Evolutionary conservation across 2,113 vertebrate species (phyloP).

Genomic region (Labrus mixtus): DNA sequence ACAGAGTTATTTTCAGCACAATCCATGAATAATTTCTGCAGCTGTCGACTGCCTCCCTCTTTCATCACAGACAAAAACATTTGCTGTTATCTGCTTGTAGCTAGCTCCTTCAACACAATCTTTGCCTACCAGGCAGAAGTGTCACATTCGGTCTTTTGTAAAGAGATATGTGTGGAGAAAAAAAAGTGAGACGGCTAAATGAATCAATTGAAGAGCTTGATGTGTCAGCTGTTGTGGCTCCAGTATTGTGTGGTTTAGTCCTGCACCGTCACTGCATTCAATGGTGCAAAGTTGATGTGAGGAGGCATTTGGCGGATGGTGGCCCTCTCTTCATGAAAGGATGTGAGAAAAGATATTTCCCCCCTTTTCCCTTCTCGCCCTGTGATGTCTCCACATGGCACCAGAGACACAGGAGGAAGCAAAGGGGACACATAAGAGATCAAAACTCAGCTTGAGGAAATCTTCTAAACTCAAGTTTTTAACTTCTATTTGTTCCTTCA

Average conservation of each 20-base stretch:
- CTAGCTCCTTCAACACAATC: neutral
- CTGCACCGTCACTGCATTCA: conserved; percentile 35
- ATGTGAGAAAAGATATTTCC: conserved; percentile 72
- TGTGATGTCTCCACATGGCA: conserved; percentile 81
- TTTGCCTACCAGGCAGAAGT: neutral
- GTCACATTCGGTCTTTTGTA: neutral
- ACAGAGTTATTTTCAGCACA: conserved; percentile 59
- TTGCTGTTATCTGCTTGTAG: conserved; percentile 23
- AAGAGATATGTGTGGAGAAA: conserved; percentile 3
- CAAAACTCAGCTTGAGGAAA: conserved; percentile 21
- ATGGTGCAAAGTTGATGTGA: conserved; percentile 51
- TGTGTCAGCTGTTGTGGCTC: conserved; percentile 38
- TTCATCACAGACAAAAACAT: conserved; percentile 24
- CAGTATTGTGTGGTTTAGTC: conserved; percentile 31
- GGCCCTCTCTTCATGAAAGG: conserved; percentile 67
- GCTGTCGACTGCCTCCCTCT: conserved; percentile 34
- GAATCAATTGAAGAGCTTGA: conserved; percentile 27
- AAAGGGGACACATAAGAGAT: conserved; percentile 70
- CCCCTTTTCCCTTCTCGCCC: conserved; percentile 71
- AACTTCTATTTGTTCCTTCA: neutral
- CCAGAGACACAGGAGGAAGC: conserved; percentile 46
- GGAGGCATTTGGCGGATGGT: conserved; percentile 63
- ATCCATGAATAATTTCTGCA: conserved; percentile 64
- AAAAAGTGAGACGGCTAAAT: neutral
- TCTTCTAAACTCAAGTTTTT: conserved; percentile 5